Conservation (phyloP, 64 coral and sea anemone species). For the Porites lutea region DNA sequence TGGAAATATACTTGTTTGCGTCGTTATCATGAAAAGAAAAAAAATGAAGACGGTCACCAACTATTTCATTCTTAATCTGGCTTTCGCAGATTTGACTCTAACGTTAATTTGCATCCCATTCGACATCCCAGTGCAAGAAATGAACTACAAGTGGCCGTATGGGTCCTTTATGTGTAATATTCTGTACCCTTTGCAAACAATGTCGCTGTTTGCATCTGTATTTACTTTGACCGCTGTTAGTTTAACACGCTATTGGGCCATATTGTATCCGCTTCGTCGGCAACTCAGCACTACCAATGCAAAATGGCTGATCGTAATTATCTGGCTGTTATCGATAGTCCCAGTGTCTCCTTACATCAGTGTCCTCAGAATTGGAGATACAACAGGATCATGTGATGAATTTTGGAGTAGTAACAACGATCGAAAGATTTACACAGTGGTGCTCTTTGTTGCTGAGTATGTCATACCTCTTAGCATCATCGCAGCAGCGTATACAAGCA, state of each 20-base stretch:
- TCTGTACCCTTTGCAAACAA: slow-evolving; percentile 65
- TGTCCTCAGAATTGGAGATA: not conserved
- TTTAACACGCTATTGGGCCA: slow-evolving; percentile 74
- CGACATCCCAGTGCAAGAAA: slow-evolving; percentile 76
- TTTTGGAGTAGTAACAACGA: not conserved
- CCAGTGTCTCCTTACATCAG: slow-evolving; percentile 73
- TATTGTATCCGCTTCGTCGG: slow-evolving; percentile 55
- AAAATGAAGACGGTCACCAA: slow-evolving; percentile 77
- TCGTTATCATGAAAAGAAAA: slow-evolving; percentile 40
- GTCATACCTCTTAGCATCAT: slow-evolving; percentile 23
- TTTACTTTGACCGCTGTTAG: slow-evolving; percentile 69
- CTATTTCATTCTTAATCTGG: slow-evolving; percentile 73
- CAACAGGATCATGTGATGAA: slow-evolving; percentile 20
- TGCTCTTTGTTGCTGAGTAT: slow-evolving; percentile 41
- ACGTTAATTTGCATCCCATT: slow-evolving; percentile 79
- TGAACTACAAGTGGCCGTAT: slow-evolving; percentile 72
- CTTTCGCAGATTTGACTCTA: slow-evolving; percentile 60
- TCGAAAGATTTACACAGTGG: slow-evolving; percentile 46
- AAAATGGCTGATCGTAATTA: slow-evolving; percentile 35
- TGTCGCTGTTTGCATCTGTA: slow-evolving; percentile 61
- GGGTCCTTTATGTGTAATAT: slow-evolving; percentile 68
- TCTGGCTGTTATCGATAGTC: slow-evolving; percentile 58
- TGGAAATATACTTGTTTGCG: slow-evolving; percentile 61
- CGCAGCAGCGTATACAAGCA: slow-evolving; percentile 47
- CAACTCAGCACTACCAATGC: slow-evolving; percentile 59